Percentiles rank a stretch among this genome's conserved stretches.
These are phyloP conservation scores for Perccottus glenii DNA, from an alignment of 2,113 vertebrate species.

Conservation along the genomic window DNA sequence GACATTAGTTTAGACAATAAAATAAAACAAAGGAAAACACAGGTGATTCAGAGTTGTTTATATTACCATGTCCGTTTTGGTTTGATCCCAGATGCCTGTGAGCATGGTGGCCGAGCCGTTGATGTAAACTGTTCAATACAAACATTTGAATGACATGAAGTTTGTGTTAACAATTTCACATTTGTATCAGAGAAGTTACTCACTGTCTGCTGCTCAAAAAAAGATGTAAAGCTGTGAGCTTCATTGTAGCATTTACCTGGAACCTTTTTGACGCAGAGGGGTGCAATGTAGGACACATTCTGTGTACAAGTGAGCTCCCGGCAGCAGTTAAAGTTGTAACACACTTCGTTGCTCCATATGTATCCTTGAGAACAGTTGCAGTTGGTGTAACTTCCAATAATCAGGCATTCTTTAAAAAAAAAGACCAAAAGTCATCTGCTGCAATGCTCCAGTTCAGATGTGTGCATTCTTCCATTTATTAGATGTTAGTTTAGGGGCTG, in stretches of 20 bases:
- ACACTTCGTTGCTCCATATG: conserved; percentile 68
- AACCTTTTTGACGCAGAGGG: conserved; percentile 58
- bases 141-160: background rate
- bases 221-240: too few species aligned
- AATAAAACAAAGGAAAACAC: too few species aligned
- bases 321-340: conserved; percentile 57
- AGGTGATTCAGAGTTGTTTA: background rate
- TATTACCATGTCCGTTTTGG: fast-evolving
- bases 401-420: conserved; percentile 56
- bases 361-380: conserved; percentile 59
- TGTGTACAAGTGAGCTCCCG: conserved; percentile 8
- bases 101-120: conserved; percentile 18
- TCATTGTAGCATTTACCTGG: conserved; percentile 40
- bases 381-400: conserved; percentile 10
- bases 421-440: background rate
- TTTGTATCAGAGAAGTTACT: too few species aligned
- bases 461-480: too few species aligned
- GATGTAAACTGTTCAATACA: conserved; percentile 43
- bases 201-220: too few species aligned
- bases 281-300: conserved; percentile 38
- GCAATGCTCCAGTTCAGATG: background rate
- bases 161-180: too few species aligned
- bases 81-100: fast-evolving
- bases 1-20: background rate
- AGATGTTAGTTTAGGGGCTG: too few species aligned